A percentile compares a stretch with the other conserved stretches of the same genome.
phyloP scores from a whole-genome alignment of 2,888 invertebrate genomes.

The Mechanitis messenoides region DNA sequence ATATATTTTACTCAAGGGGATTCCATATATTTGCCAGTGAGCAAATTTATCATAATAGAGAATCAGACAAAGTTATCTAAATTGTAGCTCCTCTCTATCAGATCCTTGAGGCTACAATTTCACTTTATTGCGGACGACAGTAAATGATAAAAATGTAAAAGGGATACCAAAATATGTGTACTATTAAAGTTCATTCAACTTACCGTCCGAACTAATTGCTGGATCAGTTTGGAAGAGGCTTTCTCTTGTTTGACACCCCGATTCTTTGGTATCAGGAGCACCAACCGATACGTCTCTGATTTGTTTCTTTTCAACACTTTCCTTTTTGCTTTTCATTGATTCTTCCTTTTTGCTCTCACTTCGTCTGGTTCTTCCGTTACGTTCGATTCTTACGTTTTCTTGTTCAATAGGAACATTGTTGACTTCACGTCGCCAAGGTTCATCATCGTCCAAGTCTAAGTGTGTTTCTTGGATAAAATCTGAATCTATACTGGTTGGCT shows the following conservation, averaged over 20 bases:
- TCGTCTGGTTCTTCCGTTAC: slow-evolving; percentile 55
- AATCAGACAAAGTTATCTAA: too few relatives aligned
- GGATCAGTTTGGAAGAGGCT: slow-evolving; percentile 79
- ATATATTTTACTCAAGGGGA: too few relatives aligned
- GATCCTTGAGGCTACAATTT: too few relatives aligned
- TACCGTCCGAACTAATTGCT: slow-evolving; percentile 64
- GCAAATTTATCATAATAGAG: too few relatives aligned
- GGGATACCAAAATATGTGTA: too few relatives aligned
- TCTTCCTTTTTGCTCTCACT: slow-evolving; percentile 63
- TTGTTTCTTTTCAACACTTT: slow-evolving; percentile 52
- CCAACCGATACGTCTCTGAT: slow-evolving; percentile 66
- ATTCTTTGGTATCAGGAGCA: slow-evolving; percentile 68
- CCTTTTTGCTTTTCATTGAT: slow-evolving; percentile 52
- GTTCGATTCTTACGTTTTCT: slow-evolving; percentile 54
- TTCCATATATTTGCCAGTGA: too few relatives aligned
- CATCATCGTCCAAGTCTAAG: slow-evolving; percentile 59
- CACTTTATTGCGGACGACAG: too few relatives aligned
- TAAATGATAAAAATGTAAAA: too few relatives aligned
- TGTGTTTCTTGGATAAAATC: slow-evolving; percentile 63
- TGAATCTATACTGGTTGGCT: slow-evolving; percentile 67
- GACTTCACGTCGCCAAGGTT: slow-evolving; percentile 56
- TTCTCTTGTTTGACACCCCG: slow-evolving; percentile 87
- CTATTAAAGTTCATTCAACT: slow-evolving; percentile 24
- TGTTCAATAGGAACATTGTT: slow-evolving; percentile 45
- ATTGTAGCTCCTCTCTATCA: too few relatives aligned